These are phyloP conservation scores for Mastomys coucha DNA, from an alignment of 2,113 vertebrate genomes.

Conservation along the genomic window DNA sequence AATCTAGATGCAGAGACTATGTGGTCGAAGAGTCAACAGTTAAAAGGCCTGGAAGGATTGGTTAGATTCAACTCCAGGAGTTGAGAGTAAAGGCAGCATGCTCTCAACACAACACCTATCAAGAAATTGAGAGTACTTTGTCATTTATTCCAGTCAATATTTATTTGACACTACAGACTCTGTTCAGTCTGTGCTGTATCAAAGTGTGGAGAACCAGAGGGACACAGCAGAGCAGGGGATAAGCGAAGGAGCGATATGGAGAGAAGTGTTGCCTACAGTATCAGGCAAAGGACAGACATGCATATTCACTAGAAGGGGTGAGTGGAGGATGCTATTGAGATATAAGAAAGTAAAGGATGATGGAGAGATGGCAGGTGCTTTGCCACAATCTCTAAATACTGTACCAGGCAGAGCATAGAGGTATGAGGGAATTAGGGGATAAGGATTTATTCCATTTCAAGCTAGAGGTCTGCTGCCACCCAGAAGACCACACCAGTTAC, in stretches of 20 bases:
- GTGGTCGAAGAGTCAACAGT: neutral
- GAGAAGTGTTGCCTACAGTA: neutral
- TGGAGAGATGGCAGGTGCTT: neutral
- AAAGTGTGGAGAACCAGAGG: too few species aligned
- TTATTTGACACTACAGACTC: neutral
- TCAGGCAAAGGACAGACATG: neutral
- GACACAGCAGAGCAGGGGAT: neutral
- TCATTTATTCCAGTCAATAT: neutral
- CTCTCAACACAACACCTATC: neutral
- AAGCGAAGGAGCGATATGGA: neutral
- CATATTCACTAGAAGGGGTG: neutral
- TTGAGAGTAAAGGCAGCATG: neutral
- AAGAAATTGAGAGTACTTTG: neutral
- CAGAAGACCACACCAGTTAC: neutral
- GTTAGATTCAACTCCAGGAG: neutral
- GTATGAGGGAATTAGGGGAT: accelerated
- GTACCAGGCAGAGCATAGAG: neutral
- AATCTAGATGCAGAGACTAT: neutral
- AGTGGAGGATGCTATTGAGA: neutral
- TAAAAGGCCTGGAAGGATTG: neutral
- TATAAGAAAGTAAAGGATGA: neutral
- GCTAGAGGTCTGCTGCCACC: neutral
- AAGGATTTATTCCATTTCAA: neutral
- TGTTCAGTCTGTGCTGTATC: neutral
- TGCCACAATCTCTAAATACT: neutral